phyloP scores from a whole-genome alignment of 2,888 invertebrate genomes.

The Lissonota sp. region DNA sequence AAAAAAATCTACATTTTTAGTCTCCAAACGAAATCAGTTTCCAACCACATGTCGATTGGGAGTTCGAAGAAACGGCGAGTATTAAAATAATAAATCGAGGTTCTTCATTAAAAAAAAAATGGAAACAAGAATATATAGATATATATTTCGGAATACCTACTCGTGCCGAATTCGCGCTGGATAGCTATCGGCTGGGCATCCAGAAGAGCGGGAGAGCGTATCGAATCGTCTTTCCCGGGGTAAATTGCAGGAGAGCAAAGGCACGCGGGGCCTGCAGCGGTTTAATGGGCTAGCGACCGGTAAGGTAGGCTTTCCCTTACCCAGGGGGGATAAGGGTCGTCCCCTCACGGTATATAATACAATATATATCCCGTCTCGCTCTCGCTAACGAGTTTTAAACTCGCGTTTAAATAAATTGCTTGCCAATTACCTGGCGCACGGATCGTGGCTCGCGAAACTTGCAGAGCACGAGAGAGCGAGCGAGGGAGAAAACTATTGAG shows the following conservation, averaged over 20 bases:
- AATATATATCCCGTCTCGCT: conserved; percentile 47
- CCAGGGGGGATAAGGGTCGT: conserved; percentile 23
- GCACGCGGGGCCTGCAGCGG: conserved; percentile 60
- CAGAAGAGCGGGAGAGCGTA: conserved; percentile 43
- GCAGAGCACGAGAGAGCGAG: conserved; percentile 30
- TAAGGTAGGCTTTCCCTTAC: conserved; percentile 78
- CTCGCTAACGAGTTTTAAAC: conserved; percentile 73
- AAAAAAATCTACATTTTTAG: not conserved
- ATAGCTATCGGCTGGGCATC: conserved; percentile 62
- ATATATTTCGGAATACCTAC: conserved; percentile 3
- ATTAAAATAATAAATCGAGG: conserved; percentile 19
- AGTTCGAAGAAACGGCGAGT: not conserved
- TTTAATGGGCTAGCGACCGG: conserved; percentile 74
- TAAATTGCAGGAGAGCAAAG: conserved; percentile 61
- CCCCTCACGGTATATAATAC: not conserved
- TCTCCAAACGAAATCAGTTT: not conserved
- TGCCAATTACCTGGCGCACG: conserved; percentile 69
- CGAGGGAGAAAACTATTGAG: not conserved
- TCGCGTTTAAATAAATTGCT: conserved; percentile 77
- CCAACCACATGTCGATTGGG: not conserved
- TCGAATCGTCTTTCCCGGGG: conserved; percentile 58
- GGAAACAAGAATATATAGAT: conserved; percentile 11
- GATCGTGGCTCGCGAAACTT: conserved; percentile 40
- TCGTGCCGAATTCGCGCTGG: conserved; percentile 57
- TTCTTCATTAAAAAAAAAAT: conserved; percentile 19